Percentiles rank a stretch among this genome's conserved stretches.
Conservation (phyloP, 2,113 vertebrate genomes). For the Lepus europaeus region DNA sequence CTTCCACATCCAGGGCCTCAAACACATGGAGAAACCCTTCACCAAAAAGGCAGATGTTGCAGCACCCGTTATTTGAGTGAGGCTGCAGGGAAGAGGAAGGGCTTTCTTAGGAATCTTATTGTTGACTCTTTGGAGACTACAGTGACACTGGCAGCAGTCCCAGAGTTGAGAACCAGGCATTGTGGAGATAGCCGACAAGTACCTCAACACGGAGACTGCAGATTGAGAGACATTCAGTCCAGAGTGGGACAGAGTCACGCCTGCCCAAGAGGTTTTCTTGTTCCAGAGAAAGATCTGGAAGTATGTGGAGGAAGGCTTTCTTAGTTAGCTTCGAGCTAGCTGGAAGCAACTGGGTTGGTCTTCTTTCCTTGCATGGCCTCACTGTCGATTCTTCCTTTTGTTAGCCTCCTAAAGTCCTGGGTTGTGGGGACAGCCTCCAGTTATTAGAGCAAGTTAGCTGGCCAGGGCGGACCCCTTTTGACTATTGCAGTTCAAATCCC, state of each 20-base stretch:
- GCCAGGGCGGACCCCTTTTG: conserved; percentile 47
- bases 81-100: not conserved
- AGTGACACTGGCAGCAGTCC: not conserved
- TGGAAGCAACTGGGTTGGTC: not conserved
- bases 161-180: not conserved
- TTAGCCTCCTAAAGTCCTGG: not conserved
- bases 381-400: not conserved
- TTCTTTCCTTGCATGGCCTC: not conserved
- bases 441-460: conserved; percentile 68
- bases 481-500: conserved; percentile 52
- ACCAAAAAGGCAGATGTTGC: not conserved
- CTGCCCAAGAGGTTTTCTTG: conserved; percentile 1
- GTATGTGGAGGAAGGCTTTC: too few relatives aligned
- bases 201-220: not conserved
- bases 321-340: not conserved
- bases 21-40: not conserved
- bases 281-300: not conserved
- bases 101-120: not conserved
- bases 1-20: not conserved
- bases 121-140: not conserved
- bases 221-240: not conserved
- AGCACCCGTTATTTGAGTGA: not conserved
- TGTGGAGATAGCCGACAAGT: not conserved
- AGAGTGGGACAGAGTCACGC: not conserved
- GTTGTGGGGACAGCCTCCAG: not conserved